Base-by-base conservation (phyloP, 2,113 vertebrate species). In the Serilophus lunatus region DNA sequence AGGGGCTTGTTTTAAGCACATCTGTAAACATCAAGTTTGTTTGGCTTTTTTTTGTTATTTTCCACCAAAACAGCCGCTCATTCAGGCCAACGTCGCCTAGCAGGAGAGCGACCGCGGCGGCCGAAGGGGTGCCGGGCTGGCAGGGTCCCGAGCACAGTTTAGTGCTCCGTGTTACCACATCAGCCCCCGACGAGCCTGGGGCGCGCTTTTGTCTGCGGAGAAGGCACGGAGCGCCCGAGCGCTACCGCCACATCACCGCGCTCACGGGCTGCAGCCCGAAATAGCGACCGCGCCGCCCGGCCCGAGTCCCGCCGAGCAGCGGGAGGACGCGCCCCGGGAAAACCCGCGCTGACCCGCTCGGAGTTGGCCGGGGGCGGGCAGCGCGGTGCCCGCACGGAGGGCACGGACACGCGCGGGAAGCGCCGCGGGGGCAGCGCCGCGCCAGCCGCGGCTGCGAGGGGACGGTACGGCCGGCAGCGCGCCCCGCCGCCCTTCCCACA, bases 171-270 rank as follows among this genome's bases (percentile, higher is more conserved):
- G 93, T 70, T 63, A 88, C 63, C 97, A 59, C 92, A 97, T 88
- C 97, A 68, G 95, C 94, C 97, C 97, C 96, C 87, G 93, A 86
- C 96, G 96, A 97, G 95, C 64, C 96, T 95, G 97, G 97, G 97
- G 97, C 88, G 97, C 96, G 97, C 98, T 98, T 98, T 98, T 98
- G 98, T 98, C 97, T 97, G 98, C 97, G 86, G 93, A 95, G 96
- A 94, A 95, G 95, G 96, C 92, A 95, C 93, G 94, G 97, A 96
- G 97, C 97, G 85, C 97, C 96, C 97, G 69, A 93, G 96, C 97
- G 92, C 97, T 96, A 97, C 97, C 96, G 96, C 97, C 97, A 97
- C 96, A 97, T 90, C 95, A 86, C 96, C 84, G 97, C 95, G 93
- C 97, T 96, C 93, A 82, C 1, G 78, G 35, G 57, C 24, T 44